phyloP scores from a whole-genome alignment of 2,113 vertebrate species.

The Tetrax tetrax region DNA sequence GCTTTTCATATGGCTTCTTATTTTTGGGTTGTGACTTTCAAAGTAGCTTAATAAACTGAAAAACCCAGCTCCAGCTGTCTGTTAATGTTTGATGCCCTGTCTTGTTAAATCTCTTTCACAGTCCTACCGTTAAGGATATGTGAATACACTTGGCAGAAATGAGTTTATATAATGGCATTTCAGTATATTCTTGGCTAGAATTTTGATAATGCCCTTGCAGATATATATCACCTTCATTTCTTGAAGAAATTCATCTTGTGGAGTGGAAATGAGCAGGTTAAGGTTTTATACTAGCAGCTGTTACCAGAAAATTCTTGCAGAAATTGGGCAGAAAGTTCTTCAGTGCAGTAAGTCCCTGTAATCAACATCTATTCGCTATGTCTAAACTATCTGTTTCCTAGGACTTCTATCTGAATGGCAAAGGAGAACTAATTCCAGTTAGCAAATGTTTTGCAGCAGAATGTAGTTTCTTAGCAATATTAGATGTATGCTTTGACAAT shows the following conservation, averaged over 20 bases:
- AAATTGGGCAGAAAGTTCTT: conserved; percentile 7
- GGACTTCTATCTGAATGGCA: neutral
- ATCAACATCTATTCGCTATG: neutral
- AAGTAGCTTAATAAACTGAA: neutral
- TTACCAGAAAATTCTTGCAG: conserved; percentile 33
- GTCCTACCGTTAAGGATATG: neutral
- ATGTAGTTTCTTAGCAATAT: neutral
- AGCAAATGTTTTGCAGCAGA: neutral
- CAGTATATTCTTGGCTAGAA: neutral
- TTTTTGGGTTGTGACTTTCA: neutral
- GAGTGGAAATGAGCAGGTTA: conserved; percentile 30
- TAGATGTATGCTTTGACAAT: neutral
- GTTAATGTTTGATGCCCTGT: neutral
- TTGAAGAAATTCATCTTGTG: conserved; percentile 31
- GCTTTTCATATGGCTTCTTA: neutral
- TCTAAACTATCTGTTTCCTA: neutral
- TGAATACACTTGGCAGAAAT: neutral
- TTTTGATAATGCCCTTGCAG: conserved; percentile 32
- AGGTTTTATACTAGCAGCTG: conserved; percentile 6
- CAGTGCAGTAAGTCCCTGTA: conserved; percentile 10
- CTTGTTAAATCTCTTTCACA: neutral
- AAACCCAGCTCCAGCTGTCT: neutral
- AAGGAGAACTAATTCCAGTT: neutral
- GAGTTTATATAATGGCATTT: neutral
- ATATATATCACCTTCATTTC: conserved; percentile 12